phyloP scores from a whole-genome alignment of 1,140 invertebrate genomes.

The Procambarus clarkii region DNA sequence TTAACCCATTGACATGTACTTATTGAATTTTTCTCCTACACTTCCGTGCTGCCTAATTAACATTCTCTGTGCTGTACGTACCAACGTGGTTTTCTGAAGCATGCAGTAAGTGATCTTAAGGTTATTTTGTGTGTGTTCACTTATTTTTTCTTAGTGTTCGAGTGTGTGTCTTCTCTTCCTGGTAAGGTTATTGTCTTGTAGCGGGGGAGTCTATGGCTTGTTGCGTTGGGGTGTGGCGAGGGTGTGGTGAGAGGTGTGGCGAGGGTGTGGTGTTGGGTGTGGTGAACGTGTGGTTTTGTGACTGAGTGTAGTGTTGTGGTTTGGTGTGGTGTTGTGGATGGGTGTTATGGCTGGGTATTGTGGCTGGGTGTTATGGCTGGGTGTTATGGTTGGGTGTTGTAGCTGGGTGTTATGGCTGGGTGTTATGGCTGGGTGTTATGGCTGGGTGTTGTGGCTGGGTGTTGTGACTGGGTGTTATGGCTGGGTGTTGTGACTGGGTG shows the following conservation, averaged over 20 bases:
- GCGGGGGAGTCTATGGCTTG: background rate
- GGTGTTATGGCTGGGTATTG: too few relatives aligned
- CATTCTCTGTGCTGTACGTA: constrained; percentile 1
- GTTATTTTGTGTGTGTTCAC: background rate
- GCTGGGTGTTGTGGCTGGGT: too few relatives aligned
- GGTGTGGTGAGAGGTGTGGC: background rate
- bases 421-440: too few relatives aligned
- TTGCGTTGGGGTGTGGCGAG: background rate
- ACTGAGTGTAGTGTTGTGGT: too few relatives aligned
- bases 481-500: too few relatives aligned
- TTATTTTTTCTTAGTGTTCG: background rate
- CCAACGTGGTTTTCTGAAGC: constrained; percentile 12
- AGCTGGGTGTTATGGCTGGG: too few relatives aligned
- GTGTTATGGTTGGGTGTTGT: too few relatives aligned
- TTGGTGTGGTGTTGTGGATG: too few relatives aligned
- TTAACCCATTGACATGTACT: background rate
- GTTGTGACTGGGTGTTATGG: too few relatives aligned
- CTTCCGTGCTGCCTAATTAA: constrained; percentile 10
- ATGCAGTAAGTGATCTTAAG: constrained; percentile 26
- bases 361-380: too few relatives aligned
- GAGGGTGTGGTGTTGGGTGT: background rate
- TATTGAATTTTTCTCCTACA: background rate
- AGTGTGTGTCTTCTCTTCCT: background rate
- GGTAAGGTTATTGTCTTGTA: background rate
- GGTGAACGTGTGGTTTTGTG: background rate